Base-by-base conservation (phyloP, 2,113 vertebrate genomes). In the Petroica traversi region DNA sequence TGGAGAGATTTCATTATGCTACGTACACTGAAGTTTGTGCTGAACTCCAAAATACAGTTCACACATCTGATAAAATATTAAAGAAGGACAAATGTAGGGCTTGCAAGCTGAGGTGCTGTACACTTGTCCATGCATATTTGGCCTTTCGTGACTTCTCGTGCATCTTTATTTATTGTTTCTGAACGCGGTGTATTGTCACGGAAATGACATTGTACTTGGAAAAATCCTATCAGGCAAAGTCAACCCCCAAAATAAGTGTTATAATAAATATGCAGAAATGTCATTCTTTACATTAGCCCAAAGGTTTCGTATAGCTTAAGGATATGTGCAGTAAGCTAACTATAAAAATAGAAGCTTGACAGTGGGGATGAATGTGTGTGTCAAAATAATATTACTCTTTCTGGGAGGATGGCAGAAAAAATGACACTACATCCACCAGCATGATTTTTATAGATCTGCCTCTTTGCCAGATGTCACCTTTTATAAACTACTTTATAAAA, bases 361-460 rank as follows among this genome's bases (percentile, higher is more conserved):
- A 97, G 97, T 97, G 92, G 97, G 97, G 97, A 98, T 98, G 98
- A 98, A 98, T 98, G 97, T 98, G 97, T 86, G 84, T 98, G 98
- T 98, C 98, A 98, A 97, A 98, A 98, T 98, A 98, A 98, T 98
- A 98, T 98, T 98, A 97, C 97, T 98, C 97, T 98, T 98, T 97
- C 97, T 97, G 97, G 97, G 96, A 96, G 94, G 72, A 96, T 97
- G 97, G 98, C 96, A 98, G 98, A 95, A 98, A 97, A 97, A 98
- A 97, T 95, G 97, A 98, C 97, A 97, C 96, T 95, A 95, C 96
- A 98, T 97, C 97, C 96, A 98, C 97, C 97, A 97, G 97, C 95
- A 98, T 97, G 97, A 97, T 96, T 97, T 97, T 97, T 97, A 97
- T 97, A 98, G 97, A 98, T 97, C 97, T 97, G 93, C 97, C 97